phyloP scores from a whole-genome alignment of 2,113 vertebrate species.

The Vidua chalybeata region DNA sequence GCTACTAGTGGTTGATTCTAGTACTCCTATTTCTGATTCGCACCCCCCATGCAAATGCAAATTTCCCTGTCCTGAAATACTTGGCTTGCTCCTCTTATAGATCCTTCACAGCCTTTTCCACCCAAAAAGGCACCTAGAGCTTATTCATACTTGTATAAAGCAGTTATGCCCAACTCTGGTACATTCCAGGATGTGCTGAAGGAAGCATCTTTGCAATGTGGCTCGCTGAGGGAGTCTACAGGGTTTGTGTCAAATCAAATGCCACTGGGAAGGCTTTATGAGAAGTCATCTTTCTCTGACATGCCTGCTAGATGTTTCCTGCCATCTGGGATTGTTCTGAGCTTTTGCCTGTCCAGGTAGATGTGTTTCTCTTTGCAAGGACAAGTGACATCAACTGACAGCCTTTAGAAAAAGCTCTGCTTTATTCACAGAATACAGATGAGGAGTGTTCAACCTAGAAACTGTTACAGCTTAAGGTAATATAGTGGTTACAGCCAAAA shows the following conservation, averaged over 20 bases:
- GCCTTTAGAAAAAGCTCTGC: not conserved
- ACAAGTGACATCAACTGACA: not conserved
- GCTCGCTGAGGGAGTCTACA: not conserved
- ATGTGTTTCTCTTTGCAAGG: not conserved
- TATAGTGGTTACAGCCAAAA: not conserved
- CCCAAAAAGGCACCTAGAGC: not conserved
- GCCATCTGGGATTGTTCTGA: not conserved
- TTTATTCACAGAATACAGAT: not conserved
- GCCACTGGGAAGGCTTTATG: not conserved
- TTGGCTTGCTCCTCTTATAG: not conserved
- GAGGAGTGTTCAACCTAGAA: not conserved
- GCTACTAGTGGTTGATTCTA: not conserved
- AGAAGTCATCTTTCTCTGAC: not conserved
- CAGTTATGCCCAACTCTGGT: not conserved
- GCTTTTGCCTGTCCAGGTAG: not conserved
- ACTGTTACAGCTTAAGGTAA: not conserved
- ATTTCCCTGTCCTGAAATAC: not conserved
- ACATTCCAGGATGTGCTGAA: not conserved
- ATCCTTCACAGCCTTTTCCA: not conserved
- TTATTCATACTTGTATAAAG: not conserved
- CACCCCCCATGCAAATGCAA: not conserved
- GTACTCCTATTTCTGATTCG: not conserved
- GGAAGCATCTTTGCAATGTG: not conserved
- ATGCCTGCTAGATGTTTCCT: not conserved
- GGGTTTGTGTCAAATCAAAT: not conserved